phyloP scores from a whole-genome alignment of 2,888 invertebrate species.

The Molorchus minor region DNA sequence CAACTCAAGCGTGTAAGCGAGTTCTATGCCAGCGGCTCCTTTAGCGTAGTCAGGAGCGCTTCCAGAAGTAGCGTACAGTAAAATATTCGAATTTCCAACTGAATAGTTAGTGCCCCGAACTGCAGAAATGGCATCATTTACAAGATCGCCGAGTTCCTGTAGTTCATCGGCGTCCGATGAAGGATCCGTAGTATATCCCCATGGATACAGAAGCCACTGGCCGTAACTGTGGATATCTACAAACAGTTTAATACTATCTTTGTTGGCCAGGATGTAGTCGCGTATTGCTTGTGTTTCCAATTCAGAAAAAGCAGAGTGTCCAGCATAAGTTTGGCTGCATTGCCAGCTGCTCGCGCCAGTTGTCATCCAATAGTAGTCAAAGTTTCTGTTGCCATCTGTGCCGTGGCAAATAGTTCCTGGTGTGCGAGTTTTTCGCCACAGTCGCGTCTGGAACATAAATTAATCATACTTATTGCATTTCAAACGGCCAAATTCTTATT shows the following conservation, averaged over 20 bases:
- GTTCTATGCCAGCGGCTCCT: constrained; percentile 64
- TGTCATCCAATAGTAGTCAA: constrained; percentile 73
- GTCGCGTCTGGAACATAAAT: constrained; percentile 11
- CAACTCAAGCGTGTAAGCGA: constrained; percentile 73
- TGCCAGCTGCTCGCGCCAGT: constrained; percentile 52
- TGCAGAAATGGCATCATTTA: constrained; percentile 60
- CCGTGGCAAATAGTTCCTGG: constrained; percentile 67
- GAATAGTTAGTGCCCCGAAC: constrained; percentile 61
- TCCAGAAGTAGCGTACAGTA: constrained; percentile 69
- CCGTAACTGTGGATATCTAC: constrained; percentile 79
- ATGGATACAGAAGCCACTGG: constrained; percentile 73
- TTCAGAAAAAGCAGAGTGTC: constrained; percentile 63
- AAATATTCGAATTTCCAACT: constrained; percentile 62
- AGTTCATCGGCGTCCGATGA: constrained; percentile 55
- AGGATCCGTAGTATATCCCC: constrained; percentile 68
- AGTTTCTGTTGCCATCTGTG: constrained; percentile 81
- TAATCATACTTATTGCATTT: too few relatives aligned
- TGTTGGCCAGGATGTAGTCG: constrained; percentile 65
- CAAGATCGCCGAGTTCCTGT: constrained; percentile 35
- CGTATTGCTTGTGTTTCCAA: constrained; percentile 68
- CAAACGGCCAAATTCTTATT: too few relatives aligned
- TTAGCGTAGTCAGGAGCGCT: constrained; percentile 75
- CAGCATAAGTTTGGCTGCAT: constrained; percentile 64
- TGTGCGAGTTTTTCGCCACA: constrained; percentile 21
- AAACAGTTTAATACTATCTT: constrained; percentile 69